Base-by-base conservation (phyloP, 2,888 invertebrate species). In the Herminia tarsipennalis region DNA sequence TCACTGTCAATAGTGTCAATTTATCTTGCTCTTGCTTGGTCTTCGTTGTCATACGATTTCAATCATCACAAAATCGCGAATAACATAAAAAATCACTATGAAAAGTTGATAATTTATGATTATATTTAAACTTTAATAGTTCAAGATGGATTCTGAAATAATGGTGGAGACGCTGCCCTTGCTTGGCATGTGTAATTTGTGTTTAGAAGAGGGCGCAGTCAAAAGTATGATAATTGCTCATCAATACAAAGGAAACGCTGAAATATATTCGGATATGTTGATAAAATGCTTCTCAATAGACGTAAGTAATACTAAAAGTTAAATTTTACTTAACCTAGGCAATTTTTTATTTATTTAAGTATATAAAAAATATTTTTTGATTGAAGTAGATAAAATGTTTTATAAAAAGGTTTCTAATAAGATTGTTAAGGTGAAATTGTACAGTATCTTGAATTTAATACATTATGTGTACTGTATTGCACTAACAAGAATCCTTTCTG, bases 161-260 rank as follows among this genome's bases (percentile, higher is more conserved):
- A 82, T 83, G 75, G 90, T 89, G 6, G 89, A 90, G 63, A 48
- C 76, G 1, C 56, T 89, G 47, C 90, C 90, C 3, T 57, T 87
- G 37, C 61, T 87, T 22, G 91, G 91, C 30, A 69, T 81, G 28
- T 91, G 91, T 56, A 89, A 82, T 74, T 79, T 90, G 54, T 91
- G 91, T 69, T 55, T 88, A 20, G 80, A 74, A 24, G 83, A 86
- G 57, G 88, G 88, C 9, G 76, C 80, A 13, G 88, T 88, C 4
- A 81, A 83, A 50, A 91, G 86, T 81, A 88, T 91, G 87, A 56
- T 90, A 22, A 42, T 81, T 8, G 70, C 66, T 1, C 66, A 82
- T 44, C 66, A 66, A 54, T 62, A 73, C 54, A 71, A 76, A 55
- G 82, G 77, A 22, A 70, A 50, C 18, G 48, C 62, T 0, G 84